Percentiles rank a stretch among this genome's conserved stretches.
Conservation (phyloP, 2,113 vertebrate genomes). For the Phasianus colchicus region DNA sequence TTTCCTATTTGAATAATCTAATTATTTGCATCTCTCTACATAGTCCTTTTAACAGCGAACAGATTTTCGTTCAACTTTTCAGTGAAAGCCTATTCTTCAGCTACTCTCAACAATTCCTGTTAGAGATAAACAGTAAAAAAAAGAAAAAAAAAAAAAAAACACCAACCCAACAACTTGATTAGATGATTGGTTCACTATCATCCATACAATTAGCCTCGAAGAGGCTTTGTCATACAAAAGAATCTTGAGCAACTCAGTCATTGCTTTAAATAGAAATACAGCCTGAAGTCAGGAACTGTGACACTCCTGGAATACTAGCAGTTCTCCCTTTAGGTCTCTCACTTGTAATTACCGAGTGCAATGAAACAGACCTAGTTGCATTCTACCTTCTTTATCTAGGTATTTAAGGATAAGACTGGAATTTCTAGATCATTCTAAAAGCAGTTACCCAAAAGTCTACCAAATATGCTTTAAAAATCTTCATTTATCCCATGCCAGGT, state of each 20-base stretch:
- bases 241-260: background rate
- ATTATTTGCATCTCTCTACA: background rate
- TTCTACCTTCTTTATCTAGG: background rate
- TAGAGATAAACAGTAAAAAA: background rate
- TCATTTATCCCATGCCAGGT: constrained; percentile 3
- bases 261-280: background rate
- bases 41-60: background rate
- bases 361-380: background rate
- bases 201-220: background rate
- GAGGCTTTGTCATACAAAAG: background rate
- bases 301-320: background rate
- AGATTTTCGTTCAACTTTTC: background rate
- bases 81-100: background rate
- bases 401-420: background rate
- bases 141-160: background rate
- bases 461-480: background rate
- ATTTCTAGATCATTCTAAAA: constrained; percentile 3
- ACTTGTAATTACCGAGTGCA: background rate
- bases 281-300: background rate
- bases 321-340: background rate
- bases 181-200: background rate
- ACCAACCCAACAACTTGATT: background rate
- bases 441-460: background rate
- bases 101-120: background rate
- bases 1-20: background rate